Base-by-base conservation (phyloP, 2,113 vertebrate species). In the Protobothrops mucrosquamatus region DNA sequence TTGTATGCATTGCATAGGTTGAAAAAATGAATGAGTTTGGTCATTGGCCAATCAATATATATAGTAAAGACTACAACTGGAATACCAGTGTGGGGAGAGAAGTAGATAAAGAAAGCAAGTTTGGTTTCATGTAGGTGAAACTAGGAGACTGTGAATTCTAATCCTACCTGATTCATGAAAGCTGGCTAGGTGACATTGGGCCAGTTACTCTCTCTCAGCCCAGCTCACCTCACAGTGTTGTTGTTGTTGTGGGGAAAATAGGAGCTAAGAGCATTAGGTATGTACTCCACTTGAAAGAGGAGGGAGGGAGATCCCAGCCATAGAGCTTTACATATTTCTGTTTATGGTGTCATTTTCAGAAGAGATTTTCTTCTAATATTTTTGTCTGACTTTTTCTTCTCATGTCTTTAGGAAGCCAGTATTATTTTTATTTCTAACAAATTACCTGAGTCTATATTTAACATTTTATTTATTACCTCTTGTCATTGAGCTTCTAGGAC, bases 311-410 rank as follows among this genome's bases (percentile, higher is more conserved):
- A 18, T 18, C n/a, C 34, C 15, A 81, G 34, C 69, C 69, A 39
- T 81, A 81, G 69, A 39, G 15, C 15, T 81, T 39, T 54, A 46
- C 10, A 26, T 87, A 34, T 14, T 88, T 34, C 26, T 34, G 22
- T 88, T 97, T 95, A 92, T 96, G 95, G 96, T 92, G 89, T 91
- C 94, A 96, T 97, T 96, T 96, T 51, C 34, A 96, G 81, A 4
- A 93, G 93, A 94, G 87, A 93, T 94, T 69, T 90, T 93, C 95
- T 94, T 95, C 93, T 94, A 92, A 88, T 91, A 94, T 95, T 54
- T 95, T 89, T 94, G 93, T 96, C 94, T 94, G 54, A 57, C 69
- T 94, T 97, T 94, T 94, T 91, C 24, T 93, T 89, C 54, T 23
- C 2, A 85, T 0, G 1, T 12, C 92, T 18, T 89, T 48, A 59